These are phyloP conservation scores for Mycalesis mineus DNA, from an alignment of 2,888 invertebrate species.

Conservation along the genomic window DNA sequence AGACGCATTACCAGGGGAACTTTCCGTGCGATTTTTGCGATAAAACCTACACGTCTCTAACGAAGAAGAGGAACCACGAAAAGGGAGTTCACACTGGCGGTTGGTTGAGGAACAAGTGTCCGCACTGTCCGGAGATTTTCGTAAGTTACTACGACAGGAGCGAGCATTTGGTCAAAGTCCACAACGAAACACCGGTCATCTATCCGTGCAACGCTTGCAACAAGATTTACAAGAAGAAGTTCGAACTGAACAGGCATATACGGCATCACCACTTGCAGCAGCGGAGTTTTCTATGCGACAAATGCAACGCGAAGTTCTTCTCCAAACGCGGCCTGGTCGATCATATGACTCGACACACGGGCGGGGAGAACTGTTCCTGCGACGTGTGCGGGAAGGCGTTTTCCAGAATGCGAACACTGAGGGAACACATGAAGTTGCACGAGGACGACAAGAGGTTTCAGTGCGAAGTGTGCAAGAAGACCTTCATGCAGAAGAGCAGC, in stretches of 20 bases:
- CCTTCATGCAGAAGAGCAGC: slow-evolving; percentile 66
- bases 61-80: slow-evolving; percentile 66
- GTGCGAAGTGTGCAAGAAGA: slow-evolving; percentile 65
- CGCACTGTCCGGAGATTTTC: slow-evolving; percentile 66
- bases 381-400: slow-evolving; percentile 62
- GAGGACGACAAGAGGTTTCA: slow-evolving; percentile 60
- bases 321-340: slow-evolving; percentile 64
- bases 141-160: slow-evolving; percentile 68
- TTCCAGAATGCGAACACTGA: slow-evolving; percentile 51
- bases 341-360: slow-evolving; percentile 56
- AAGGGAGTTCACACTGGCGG: slow-evolving; percentile 70
- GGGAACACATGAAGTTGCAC: slow-evolving; percentile 60
- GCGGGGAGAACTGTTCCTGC: slow-evolving; percentile 53
- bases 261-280: slow-evolving; percentile 69
- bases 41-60: slow-evolving; percentile 72
- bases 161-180: slow-evolving; percentile 62
- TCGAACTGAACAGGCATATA: slow-evolving; percentile 66
- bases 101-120: slow-evolving; percentile 70
- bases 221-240: slow-evolving; percentile 67
- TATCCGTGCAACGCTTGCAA: slow-evolving; percentile 70
- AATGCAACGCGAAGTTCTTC: slow-evolving; percentile 66
- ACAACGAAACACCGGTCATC: slow-evolving; percentile 54
- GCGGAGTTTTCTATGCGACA: slow-evolving; percentile 59
- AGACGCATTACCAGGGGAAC: slow-evolving; percentile 69
- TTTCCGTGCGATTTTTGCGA: slow-evolving; percentile 76